These are phyloP conservation scores for Laspeyria flexula DNA, from an alignment of 2,888 invertebrate species.

Conservation along the genomic window DNA sequence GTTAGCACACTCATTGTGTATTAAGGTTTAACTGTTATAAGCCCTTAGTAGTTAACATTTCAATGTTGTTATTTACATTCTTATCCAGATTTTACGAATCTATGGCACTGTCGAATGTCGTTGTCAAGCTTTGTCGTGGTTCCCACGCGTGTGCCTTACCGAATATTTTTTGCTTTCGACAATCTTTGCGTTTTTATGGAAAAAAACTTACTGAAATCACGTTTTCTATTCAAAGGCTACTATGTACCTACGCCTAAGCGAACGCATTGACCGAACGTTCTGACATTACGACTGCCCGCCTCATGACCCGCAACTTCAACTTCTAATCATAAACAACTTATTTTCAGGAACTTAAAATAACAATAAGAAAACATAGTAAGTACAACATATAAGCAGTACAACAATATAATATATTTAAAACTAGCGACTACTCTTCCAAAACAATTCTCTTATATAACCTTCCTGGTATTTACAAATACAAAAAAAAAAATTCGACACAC, in stretches of 20 bases:
- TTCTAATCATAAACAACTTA: neutral
- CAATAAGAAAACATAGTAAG: neutral
- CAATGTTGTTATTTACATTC: conserved; percentile 15
- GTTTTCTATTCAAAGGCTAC: conserved; percentile 74
- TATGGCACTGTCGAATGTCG: conserved; percentile 39
- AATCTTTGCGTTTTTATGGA: conserved; percentile 65
- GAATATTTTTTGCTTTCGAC: conserved; percentile 73
- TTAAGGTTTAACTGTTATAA: neutral
- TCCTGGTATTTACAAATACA: no score
- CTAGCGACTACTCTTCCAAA: no score
- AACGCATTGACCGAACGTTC: conserved; percentile 20
- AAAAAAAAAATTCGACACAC: no score
- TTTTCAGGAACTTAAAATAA: neutral
- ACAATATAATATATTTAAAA: no score
- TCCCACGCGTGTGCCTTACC: conserved; percentile 85
- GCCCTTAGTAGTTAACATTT: neutral
- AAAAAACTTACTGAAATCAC: conserved; percentile 79
- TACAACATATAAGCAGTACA: no score
- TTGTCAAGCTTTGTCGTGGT: conserved; percentile 49
- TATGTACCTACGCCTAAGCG: conserved; percentile 53
- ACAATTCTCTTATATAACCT: no score
- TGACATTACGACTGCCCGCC: neutral
- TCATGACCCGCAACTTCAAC: neutral
- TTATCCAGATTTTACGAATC: conserved; percentile 48
- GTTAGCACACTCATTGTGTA: neutral